Evolutionary conservation across 2,797 vertebrate genomes (phyloP), one percentile per base, ranked within the genome.

Genomic region (Hydrocynus forskahlii): DNA sequence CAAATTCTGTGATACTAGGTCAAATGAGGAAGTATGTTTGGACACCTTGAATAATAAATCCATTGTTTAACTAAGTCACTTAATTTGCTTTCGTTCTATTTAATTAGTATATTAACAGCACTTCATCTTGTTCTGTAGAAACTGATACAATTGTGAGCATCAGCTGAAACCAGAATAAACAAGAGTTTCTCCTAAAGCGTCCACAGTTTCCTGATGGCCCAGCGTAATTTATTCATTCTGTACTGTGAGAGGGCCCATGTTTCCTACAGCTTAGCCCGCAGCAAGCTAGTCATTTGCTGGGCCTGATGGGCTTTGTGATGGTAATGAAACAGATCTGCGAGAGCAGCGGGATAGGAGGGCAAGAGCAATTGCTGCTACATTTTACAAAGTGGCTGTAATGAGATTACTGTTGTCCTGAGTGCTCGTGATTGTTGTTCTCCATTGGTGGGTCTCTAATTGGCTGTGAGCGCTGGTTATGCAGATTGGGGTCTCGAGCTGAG

Each of bases 231-330:
- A 79, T 21, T 40, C 35, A 57, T 55, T 73, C 6, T 21, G 23
- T 50, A 9, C 16, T 48, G 19, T 40, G 29, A 74, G 70, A 74
- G 63, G 8, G 43, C 73, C 67, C 10, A 25, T 52, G 16, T 48
- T 13, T 52, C 38, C 50, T 73, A n/a, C 52, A 62, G 57, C 21
- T 43, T 10, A 19, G 16, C 14, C 48, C 25, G 52, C 52, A 43
- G 48, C 69, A 71, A 35, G 69, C 69, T 71, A 9, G 69, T 29
- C 69, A 29, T 54, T 52, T 25, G 48, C 23, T 54, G 23, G 16
- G 25, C 54, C 73, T 68, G 50, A 78, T 69, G 43, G 14, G 76
- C 25, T 25, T 70, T 85, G 50, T 81, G 62, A 50, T 66, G 74
- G 5, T 81, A 76, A 78, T 62, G 1, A 10, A 81, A 52, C 21